A percentile compares a stretch with the other conserved stretches of the same genome.
Evolutionary conservation across 2,888 invertebrate genomes (phyloP).

Genomic region (Galerucella calmariensis): DNA sequence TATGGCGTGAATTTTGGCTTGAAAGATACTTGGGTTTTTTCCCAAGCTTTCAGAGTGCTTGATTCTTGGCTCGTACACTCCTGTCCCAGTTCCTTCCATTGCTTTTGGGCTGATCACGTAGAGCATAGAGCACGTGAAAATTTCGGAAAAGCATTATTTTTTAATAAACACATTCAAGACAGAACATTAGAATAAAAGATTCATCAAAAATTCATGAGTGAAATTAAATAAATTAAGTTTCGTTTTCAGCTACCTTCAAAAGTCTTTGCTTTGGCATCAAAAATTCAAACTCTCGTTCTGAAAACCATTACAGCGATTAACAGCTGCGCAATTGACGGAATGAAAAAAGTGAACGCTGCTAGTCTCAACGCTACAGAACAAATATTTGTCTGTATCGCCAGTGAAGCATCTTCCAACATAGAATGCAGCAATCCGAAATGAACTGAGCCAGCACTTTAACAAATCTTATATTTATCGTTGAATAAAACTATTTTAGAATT

Average conservation of each 20-base stretch:
- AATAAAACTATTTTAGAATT: background rate
- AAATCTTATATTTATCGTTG: background rate
- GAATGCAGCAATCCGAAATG: background rate
- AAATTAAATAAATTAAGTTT: background rate
- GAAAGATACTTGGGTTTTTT: too few relatives aligned
- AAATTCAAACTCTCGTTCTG: slow-evolving; percentile 45
- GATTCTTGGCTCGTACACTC: too few relatives aligned
- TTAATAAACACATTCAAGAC: too few relatives aligned
- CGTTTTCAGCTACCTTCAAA: slow-evolving; percentile 45
- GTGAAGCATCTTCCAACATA: slow-evolving; percentile 16
- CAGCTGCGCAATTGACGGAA: slow-evolving; percentile 41
- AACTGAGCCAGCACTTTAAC: background rate
- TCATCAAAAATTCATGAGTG: too few relatives aligned
- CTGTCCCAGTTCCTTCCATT: too few relatives aligned
- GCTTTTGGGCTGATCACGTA: too few relatives aligned
- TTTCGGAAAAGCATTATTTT: too few relatives aligned
- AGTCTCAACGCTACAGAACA: slow-evolving; percentile 39
- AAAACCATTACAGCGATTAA: slow-evolving; percentile 44
- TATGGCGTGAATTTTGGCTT: too few relatives aligned
- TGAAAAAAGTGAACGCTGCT: slow-evolving; percentile 39
- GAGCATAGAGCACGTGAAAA: too few relatives aligned
- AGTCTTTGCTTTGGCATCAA: slow-evolving; percentile 45
- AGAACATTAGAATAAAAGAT: too few relatives aligned
- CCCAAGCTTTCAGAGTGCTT: too few relatives aligned
- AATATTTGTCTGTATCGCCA: slow-evolving; percentile 41